Evolutionary conservation across 2,797 vertebrate species (phyloP), one percentile per base, ranked within the genome.

Genomic region (Oceanodroma leucorhoa): DNA sequence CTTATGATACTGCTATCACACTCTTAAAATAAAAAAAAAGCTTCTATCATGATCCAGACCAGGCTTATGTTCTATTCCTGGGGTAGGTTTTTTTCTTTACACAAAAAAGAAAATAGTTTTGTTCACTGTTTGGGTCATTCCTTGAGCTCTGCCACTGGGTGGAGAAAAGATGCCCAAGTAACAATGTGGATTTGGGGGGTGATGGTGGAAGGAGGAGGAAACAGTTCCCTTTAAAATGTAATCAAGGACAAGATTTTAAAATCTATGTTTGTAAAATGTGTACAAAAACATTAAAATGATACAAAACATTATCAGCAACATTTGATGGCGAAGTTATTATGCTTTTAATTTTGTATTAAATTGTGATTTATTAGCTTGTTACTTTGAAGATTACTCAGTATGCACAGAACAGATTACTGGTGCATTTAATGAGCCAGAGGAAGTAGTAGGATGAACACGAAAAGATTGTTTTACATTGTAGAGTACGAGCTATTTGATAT

Each of bases 1-100:
- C 98, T 98, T 98, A 98, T 97, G 98, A 98, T 98, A 98, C 97
- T 97, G 98, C 97, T 98, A 97, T 98, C 98, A 98, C 98, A 98
- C 98, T 98, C 98, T 97, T 98, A 98, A 98, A 97, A 98, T 97
- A 97, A 97, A 97, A 97, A 97, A 92, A 51, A 40, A 95, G 46
- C 92, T 96, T 96, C 96, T 78, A 97, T 95, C 95, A 96, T 94
- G 96, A 97, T 97, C 84, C 84, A 93, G 84, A 95, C 91, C 95
- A 94, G 65, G 80, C 57, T 97, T 85, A 90, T 93, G 83, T 87
- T 96, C 94, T 86, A 78, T 87, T 67, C 92, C 93, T 83, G 51
- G 9, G 24, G 16, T 20, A 64, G 9, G 30, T 38, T 91, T 92
- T 92, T 94, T 88, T 76, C 83, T 94, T 87, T 85, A 80, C 41